Percentiles rank a stretch among this genome's conserved stretches.
These are phyloP conservation scores for Pelvicachromis taeniatus DNA, from an alignment of 2,113 vertebrate species.

Conservation along the genomic window DNA sequence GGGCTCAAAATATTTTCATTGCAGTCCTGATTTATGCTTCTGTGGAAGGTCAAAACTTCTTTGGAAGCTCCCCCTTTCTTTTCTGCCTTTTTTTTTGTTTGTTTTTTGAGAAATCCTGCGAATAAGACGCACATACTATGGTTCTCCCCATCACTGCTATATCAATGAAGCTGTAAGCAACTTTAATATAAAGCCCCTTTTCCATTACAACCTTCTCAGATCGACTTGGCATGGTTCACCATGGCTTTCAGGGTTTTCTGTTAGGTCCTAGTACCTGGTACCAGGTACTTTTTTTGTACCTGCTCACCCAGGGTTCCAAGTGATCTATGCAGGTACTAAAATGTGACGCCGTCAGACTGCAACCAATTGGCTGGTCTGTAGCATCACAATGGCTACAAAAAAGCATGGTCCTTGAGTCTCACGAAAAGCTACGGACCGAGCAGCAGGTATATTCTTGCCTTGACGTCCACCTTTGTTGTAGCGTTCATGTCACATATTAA, in stretches of 20 bases:
- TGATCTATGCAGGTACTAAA: not conserved
- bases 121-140: not conserved
- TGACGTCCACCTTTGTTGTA: not conserved
- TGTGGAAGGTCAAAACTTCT: too few species aligned
- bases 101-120: not conserved
- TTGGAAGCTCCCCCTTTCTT: too few species aligned
- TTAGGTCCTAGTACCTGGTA: not conserved
- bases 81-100: fast-evolving
- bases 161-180: not conserved
- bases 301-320: not conserved
- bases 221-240: not conserved
- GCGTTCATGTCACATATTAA: not conserved
- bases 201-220: not conserved
- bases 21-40: too few species aligned
- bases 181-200: not conserved
- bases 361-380: not conserved
- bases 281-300: not conserved
- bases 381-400: not conserved
- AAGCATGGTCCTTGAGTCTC: not conserved
- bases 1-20: too few species aligned
- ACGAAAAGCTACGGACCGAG: not conserved
- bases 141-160: not conserved
- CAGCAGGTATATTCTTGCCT: not conserved
- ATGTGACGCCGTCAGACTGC: not conserved
- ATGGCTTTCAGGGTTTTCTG: not conserved